Percentiles rank a stretch among this genome's conserved stretches.
These are phyloP conservation scores for Ceratothoa steindachneri DNA, from an alignment of 2,888 invertebrate genomes.

Conservation along the genomic window DNA sequence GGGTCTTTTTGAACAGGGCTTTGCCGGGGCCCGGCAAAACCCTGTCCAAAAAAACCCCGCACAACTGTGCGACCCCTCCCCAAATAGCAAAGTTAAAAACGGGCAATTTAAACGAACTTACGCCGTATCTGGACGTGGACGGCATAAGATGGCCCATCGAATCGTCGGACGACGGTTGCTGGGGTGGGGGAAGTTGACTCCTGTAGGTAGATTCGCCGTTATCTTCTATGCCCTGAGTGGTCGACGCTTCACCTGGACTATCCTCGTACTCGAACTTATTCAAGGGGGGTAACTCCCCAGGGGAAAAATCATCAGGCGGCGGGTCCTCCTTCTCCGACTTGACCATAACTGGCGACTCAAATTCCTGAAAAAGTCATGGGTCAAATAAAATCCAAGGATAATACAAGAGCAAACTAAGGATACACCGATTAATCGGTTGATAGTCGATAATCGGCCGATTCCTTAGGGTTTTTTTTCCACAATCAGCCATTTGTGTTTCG, in stretches of 20 bases:
- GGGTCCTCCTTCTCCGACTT: constrained; percentile 1
- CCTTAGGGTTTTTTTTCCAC: no score
- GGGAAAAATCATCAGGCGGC: not conserved
- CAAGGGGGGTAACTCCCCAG: not conserved
- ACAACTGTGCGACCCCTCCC: no score
- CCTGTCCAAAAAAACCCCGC: no score
- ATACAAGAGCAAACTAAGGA: no score
- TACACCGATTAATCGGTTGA: no score
- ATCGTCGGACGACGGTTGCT: not conserved
- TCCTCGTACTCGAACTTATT: not conserved
- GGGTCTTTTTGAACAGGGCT: no score
- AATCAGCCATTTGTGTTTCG: no score
- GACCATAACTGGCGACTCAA: not conserved
- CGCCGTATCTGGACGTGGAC: not conserved
- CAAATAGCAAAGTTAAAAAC: no score
- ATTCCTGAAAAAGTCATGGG: not conserved
- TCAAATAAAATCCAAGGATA: not conserved
- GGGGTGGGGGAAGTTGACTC: not conserved
- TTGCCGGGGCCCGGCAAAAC: no score
- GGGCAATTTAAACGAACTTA: no score
- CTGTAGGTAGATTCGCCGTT: not conserved
- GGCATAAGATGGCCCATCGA: constrained; percentile 8
- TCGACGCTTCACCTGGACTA: not conserved
- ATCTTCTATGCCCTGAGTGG: not conserved
- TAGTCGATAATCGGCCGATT: no score